A percentile compares a stretch with the other conserved stretches of the same genome.
phyloP scores from a whole-genome alignment of 2,113 vertebrate genomes.

The Scomber japonicus region DNA sequence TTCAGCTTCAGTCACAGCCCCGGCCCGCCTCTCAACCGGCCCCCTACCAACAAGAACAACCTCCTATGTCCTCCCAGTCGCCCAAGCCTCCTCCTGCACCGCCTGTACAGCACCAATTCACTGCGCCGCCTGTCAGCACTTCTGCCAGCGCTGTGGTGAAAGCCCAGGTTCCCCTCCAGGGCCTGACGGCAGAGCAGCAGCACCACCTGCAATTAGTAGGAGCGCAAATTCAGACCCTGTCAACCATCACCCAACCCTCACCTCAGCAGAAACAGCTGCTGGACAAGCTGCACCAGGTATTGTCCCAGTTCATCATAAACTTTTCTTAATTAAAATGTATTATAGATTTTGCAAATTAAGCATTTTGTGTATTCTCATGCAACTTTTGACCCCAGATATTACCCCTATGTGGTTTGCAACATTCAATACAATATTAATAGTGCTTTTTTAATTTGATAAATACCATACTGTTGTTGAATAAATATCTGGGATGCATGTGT shows the following conservation, averaged over 20 bases:
- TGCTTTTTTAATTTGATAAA: no score
- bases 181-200: constrained; percentile 87
- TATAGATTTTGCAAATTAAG: background rate
- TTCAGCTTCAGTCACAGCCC: constrained; percentile 76
- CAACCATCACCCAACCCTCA: constrained; percentile 83
- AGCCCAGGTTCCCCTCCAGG: constrained; percentile 81
- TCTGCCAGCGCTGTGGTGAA: constrained; percentile 76
- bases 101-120: constrained; percentile 86
- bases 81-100: constrained; percentile 78
- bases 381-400: background rate
- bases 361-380: background rate
- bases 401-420: background rate
- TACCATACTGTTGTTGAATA: no score
- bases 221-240: constrained; percentile 87
- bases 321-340: background rate
- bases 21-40: constrained; percentile 75
- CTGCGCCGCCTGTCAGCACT: constrained; percentile 59
- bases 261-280: constrained; percentile 90
- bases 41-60: constrained; percentile 77
- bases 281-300: constrained; percentile 94
- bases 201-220: constrained; percentile 89
- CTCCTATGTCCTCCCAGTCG: constrained; percentile 83
- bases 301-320: background rate
- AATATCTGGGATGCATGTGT: no score
- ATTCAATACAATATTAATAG: no score